Evolutionary conservation across 2,888 invertebrate species (phyloP).

Genomic region (Nasonia oneida): DNA sequence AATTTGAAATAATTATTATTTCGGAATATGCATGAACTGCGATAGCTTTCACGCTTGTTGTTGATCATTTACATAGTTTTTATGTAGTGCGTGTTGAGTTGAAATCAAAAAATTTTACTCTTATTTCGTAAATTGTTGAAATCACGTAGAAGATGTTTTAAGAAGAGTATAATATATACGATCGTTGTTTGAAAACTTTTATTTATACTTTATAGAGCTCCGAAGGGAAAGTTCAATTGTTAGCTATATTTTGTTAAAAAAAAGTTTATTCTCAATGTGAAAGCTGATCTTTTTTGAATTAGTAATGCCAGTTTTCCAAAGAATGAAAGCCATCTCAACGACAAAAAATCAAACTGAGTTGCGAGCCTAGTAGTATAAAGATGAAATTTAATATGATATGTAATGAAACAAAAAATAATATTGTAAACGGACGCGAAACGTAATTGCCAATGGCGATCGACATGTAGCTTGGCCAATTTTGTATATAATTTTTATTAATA

Average conservation of each 20-base stretch:
- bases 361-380: constrained; percentile 40
- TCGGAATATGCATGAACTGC: background rate
- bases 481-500: constrained; percentile 70
- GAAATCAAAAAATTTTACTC: constrained; percentile 10
- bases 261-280: constrained; percentile 13
- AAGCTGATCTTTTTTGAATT: constrained; percentile 23
- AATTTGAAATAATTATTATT: constrained; percentile 7
- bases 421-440: constrained; percentile 29
- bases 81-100: constrained; percentile 26
- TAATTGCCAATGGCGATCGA: constrained; percentile 66
- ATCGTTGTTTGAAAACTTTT: constrained; percentile 14
- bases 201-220: constrained; percentile 49
- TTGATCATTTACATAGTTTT: constrained; percentile 38
- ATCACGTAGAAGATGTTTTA: background rate
- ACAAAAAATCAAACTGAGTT: constrained; percentile 53
- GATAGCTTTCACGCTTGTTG: background rate
- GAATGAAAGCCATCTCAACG: constrained; percentile 54
- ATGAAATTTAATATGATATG: constrained; percentile 51
- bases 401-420: constrained; percentile 45
- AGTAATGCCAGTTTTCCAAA: constrained; percentile 51
- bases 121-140: constrained; percentile 17
- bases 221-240: background rate
- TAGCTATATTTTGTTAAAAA: background rate
- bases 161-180: background rate
- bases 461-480: constrained; percentile 77